Evolutionary conservation across 2,888 invertebrate genomes (phyloP).

Genomic region (Caenorhabditis plicata): DNA sequence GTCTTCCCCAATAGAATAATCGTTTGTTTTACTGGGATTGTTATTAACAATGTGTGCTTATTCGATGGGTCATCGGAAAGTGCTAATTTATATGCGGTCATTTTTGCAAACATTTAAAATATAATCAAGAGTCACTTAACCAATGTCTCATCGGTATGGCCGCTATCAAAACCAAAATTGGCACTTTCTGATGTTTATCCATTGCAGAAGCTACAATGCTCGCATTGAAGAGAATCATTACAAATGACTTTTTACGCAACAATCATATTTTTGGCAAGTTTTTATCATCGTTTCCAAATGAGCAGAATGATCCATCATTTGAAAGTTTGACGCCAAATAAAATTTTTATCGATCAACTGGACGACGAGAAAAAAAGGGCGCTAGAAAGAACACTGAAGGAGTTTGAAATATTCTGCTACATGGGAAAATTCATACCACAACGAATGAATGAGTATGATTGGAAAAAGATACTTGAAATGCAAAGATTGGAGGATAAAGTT

Average conservation of each 20-base stretch:
- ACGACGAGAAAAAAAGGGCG: slow-evolving; percentile 1
- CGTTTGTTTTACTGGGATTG: no score
- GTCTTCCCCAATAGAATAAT: no score
- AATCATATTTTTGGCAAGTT: not conserved
- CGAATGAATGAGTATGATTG: slow-evolving; percentile 38
- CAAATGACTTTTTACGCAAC: no score
- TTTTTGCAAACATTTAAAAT: not conserved
- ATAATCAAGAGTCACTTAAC: slow-evolving; percentile 9
- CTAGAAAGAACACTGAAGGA: slow-evolving; percentile 16
- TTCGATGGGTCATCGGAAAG: no score
- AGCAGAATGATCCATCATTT: not conserved
- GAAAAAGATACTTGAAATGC: slow-evolving; percentile 16
- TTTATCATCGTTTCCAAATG: not conserved
- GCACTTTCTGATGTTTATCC: not conserved
- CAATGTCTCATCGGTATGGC: slow-evolving; percentile 2
- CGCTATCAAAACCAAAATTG: not conserved
- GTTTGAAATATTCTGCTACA: slow-evolving; percentile 47
- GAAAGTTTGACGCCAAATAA: slow-evolving; percentile 19
- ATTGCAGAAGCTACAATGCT: no score
- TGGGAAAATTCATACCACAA: slow-evolving; percentile 37
- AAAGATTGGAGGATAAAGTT: slow-evolving; percentile 16
- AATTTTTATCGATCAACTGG: slow-evolving; percentile 10
- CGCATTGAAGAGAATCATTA: no score
- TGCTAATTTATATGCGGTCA: no score
- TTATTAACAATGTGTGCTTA: no score